Evolutionary conservation across 2,888 invertebrate genomes (phyloP), one percentile per base, ranked within the genome.

Genomic region (Heteropelma amictum): DNA sequence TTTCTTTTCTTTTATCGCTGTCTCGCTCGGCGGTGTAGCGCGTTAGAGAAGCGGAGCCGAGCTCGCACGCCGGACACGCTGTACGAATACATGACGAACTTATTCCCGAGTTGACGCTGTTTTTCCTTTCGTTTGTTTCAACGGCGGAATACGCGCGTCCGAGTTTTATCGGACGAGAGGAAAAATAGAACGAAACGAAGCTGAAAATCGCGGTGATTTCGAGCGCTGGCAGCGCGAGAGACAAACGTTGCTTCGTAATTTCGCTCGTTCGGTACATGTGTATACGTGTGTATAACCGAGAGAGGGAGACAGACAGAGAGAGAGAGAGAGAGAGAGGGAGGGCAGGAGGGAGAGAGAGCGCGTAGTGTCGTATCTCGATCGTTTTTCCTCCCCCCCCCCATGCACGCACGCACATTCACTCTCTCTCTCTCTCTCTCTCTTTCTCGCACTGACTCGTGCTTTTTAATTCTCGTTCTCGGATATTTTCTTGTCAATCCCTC

Each of bases 1-100:
- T 26, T 10, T 8, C 56, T 42, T 61, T 10, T 61, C 51, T 54
- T 23, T 28, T 26, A 60, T 45, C 23, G 42, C 69, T 70, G 53
- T 69, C 70, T 65, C 38, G 64, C 64, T 75, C 54, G 80, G 80
- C 77, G 78, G 38, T 78, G 80, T 80, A 80, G 82, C 79, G 81
- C 81, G 82, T 82, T 78, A 82, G 80, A 83, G 79, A 76, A 79
- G 78, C 73, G 76, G 80, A 82, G 82, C 81, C 86, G 85, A 85
- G 82, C 78, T 78, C 76, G 77, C 71, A 77, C 77, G 69, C 72
- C 47, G 21, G 21, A 56, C 17, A 61, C 58, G 64, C 65, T 35
- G 21, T 17, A 26, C 19, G 61, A 61, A n/a, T n/a, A n/a, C n/a
- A n/a, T n/a, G n/a, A n/a, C 63, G 12, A 51, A 63, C 17, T 51